Evolutionary conservation across 2,888 invertebrate genomes (phyloP).

Genomic region (Hesperia comma): DNA sequence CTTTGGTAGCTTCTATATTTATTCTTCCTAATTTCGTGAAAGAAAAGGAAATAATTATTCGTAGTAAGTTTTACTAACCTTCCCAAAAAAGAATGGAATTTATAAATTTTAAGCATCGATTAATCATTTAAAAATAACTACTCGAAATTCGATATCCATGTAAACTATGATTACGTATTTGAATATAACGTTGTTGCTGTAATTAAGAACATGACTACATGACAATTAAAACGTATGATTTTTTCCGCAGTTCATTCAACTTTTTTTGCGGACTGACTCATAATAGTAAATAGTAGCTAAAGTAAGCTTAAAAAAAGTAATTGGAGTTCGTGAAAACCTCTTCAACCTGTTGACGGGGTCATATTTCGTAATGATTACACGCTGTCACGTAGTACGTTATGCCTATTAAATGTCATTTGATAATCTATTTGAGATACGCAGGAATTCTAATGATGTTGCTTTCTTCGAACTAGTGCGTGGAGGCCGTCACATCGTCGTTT

Average conservation of each 20-base stretch:
- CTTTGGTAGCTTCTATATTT: no score
- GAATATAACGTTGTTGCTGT: no score
- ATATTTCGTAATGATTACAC: slow-evolving; percentile 33
- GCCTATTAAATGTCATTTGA: slow-evolving; percentile 4
- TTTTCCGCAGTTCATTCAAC: slow-evolving; percentile 45
- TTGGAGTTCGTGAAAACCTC: not conserved
- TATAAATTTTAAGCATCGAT: no score
- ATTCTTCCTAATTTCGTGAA: no score
- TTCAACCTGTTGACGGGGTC: slow-evolving; percentile 5
- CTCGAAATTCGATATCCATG: no score
- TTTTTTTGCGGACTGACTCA: slow-evolving; percentile 40
- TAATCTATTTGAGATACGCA: slow-evolving; percentile 5
- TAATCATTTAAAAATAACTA: no score
- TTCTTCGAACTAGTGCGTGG: slow-evolving; percentile 42
- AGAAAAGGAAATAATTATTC: no score
- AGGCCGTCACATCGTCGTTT: slow-evolving; percentile 23
- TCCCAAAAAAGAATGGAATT: no score
- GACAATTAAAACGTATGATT: slow-evolving; percentile 2
- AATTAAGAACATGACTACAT: not conserved
- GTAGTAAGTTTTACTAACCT: no score
- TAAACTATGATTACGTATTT: no score
- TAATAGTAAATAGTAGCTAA: slow-evolving; percentile 9
- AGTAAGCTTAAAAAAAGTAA: not conserved
- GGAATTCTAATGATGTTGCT: slow-evolving; percentile 42
- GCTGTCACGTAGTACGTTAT: not conserved